Conservation (phyloP, 2,888 invertebrate genomes). For the Alloplasta piceator region DNA sequence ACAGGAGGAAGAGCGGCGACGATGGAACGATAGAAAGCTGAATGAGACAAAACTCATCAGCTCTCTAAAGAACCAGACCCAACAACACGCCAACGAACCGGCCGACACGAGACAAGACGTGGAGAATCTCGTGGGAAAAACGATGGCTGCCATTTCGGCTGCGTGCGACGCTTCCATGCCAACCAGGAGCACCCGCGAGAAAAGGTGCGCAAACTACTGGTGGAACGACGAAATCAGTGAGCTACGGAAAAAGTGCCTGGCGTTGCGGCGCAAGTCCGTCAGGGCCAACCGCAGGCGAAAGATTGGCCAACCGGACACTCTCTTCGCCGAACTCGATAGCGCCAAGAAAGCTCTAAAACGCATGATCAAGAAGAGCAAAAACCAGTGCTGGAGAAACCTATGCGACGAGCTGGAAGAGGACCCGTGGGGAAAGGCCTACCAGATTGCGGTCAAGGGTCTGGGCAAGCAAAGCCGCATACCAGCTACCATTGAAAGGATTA, state of each 20-base stretch:
- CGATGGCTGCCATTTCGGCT: slow-evolving; percentile 26
- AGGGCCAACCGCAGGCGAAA: too few species aligned
- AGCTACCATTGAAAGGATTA: slow-evolving; percentile 15
- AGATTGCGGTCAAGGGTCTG: too few species aligned
- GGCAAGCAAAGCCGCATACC: too few species aligned
- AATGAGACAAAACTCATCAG: slow-evolving; percentile 9
- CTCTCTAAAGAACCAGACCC: slow-evolving; percentile 9
- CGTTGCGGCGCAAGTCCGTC: too few species aligned
- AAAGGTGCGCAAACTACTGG: not conserved
- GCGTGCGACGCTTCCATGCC: slow-evolving; percentile 45
- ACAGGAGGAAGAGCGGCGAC: not conserved
- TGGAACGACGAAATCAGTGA: too few species aligned
- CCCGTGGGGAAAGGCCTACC: not conserved
- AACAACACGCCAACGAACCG: slow-evolving; percentile 12
- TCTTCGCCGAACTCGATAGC: too few species aligned
- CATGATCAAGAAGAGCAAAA: too few species aligned
- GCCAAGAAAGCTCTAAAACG: too few species aligned
- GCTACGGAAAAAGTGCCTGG: too few species aligned
- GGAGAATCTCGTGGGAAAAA: slow-evolving; percentile 36
- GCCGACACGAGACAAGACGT: slow-evolving; percentile 5
- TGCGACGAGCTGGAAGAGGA: not conserved
- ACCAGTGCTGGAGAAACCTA: not conserved
- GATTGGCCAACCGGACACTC: too few species aligned
- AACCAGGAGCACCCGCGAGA: slow-evolving; percentile 7
- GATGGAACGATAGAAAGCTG: too few species aligned